A percentile compares a stretch with the other conserved stretches of the same genome.
Evolutionary conservation across 2,113 vertebrate species (phyloP).

Genomic region (Odontophorus gujanensis): DNA sequence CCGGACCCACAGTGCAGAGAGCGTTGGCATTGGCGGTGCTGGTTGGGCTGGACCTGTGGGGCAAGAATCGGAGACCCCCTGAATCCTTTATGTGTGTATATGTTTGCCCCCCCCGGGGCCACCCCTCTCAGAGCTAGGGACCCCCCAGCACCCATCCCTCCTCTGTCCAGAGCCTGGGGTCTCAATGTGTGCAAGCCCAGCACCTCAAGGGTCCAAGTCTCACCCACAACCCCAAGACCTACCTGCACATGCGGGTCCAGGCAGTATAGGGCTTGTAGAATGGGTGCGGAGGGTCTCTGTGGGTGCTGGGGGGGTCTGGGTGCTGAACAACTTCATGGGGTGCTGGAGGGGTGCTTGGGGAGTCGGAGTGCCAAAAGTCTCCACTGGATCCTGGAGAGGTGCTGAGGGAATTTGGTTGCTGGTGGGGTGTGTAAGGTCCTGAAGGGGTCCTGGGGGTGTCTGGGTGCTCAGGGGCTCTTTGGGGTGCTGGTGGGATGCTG

Average conservation of each 20-base stretch:
- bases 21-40: accelerated
- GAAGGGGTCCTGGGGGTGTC: not conserved
- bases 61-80: not conserved
- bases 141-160: not conserved
- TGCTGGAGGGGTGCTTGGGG: not conserved
- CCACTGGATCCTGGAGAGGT: accelerated
- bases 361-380: not conserved
- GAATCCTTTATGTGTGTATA: not conserved
- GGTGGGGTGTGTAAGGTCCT: not conserved
- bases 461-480: not conserved
- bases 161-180: not conserved
- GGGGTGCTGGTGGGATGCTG: not conserved
- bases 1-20: no score
- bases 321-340: not conserved
- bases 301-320: not conserved
- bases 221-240: not conserved
- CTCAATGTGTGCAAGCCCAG: not conserved
- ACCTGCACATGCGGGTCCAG: not conserved
- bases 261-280: not conserved
- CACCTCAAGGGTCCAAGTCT: not conserved
- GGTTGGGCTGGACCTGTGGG: not conserved
- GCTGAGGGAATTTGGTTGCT: not conserved
- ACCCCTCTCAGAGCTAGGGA: not conserved
- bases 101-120: not conserved
- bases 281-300: not conserved